phyloP scores from a whole-genome alignment of 2,113 vertebrate species.

The Coreoperca whiteheadi region DNA sequence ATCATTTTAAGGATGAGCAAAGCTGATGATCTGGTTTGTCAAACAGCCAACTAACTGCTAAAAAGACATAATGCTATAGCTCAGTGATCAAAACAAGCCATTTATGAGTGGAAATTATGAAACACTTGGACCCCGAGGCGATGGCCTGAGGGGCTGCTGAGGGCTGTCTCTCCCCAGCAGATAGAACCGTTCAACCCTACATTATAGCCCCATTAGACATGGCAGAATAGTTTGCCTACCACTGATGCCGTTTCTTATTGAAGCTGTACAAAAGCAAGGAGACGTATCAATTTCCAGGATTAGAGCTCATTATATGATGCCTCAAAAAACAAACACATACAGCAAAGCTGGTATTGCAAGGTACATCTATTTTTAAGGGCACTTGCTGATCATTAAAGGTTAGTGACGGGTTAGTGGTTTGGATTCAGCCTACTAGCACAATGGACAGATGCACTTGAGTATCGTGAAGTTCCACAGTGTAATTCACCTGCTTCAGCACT shows the following conservation, averaged over 20 bases:
- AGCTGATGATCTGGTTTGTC: conserved; percentile 50
- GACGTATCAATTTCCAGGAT: conserved; percentile 56
- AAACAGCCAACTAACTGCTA: conserved; percentile 44
- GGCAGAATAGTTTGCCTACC: conserved; percentile 67
- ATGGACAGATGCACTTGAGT: conserved; percentile 55
- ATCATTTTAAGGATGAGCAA: conserved; percentile 50
- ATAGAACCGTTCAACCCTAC: conserved; percentile 70
- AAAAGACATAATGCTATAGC: conserved; percentile 62
- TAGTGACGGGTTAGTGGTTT: conserved; percentile 53
- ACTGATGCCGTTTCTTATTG: conserved; percentile 59
- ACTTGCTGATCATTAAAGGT: conserved; percentile 55
- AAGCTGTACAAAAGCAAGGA: conserved; percentile 53
- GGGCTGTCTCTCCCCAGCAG: conserved; percentile 63
- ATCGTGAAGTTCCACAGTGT: conserved; percentile 46
- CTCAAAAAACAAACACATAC: conserved; percentile 65
- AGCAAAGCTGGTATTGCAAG: conserved; percentile 59
- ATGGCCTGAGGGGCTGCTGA: conserved; percentile 75
- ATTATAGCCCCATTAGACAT: conserved; percentile 79
- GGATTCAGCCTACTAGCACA: conserved; percentile 45
- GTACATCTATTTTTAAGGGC: conserved; percentile 73
- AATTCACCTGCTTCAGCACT: conserved; percentile 76
- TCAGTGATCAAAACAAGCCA: conserved; percentile 72
- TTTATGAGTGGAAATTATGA: conserved; percentile 74
- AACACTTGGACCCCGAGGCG: conserved; percentile 75
- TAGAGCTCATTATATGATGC: conserved; percentile 65